Evolutionary conservation across 2,797 vertebrate genomes (phyloP), one percentile per base, ranked within the genome.

Genomic region (Neoniphon sammara): DNA sequence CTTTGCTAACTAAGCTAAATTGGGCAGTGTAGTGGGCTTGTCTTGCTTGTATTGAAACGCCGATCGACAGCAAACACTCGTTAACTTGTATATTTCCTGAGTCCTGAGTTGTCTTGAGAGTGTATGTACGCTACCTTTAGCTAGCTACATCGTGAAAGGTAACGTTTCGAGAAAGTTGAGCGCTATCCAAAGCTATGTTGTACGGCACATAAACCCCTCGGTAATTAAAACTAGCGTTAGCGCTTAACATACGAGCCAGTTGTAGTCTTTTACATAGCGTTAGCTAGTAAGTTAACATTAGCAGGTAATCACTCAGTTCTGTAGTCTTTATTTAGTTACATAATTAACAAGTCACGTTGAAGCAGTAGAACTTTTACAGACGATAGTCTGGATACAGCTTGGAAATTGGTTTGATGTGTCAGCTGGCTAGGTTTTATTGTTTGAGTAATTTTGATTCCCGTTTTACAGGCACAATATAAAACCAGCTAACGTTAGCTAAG

Each of bases 21-120:
- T 34, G 25, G 59, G 7, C 46, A 62, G 17, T 12, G 39, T 34
- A 55, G 14, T 20, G 56, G 39, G 25, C 20, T 78, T 15, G 47
- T n/a, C 55, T 18, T 57, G 25, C 20, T 78, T 15, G 47, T n/a
- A 52, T 18, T 57, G 8, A 63, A 72, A 66, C 23, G 78, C 80
- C 71, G 75, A 42, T 27, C 14, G 5, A 21, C 31, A n/a, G 23
- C 14, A 49, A 31, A 75, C 42, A 7, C 14, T 5, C 15, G 44
- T 4, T 46, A 46, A 46, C 44, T 17, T 42, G 14, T 46, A 3
- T 30, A 12, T 25, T 18, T 0, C 2, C 2, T 31, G 5, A 11
- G 9, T 31, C 4, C 1, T 27, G 18, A 49, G 10, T 27, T n/a
- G 0, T 61, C 2, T 39, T 27, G 54, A 4, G 58, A 14, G 14